Percentiles rank a stretch among this genome's conserved stretches.
These are phyloP conservation scores for Oplegnathus fasciatus DNA, from an alignment of 2,113 vertebrate species.

Conservation along the genomic window DNA sequence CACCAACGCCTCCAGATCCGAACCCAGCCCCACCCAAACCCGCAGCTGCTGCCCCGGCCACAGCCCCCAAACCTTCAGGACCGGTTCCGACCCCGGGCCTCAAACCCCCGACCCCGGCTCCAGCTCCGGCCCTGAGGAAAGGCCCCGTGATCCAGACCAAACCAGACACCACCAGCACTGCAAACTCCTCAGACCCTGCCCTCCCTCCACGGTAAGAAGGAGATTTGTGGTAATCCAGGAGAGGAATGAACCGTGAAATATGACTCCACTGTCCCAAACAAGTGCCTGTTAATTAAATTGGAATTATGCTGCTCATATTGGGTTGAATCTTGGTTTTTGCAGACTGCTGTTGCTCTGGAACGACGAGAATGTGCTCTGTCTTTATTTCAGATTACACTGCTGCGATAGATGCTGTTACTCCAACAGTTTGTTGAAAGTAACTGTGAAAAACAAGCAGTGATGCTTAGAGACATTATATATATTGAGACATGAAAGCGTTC, in stretches of 20 bases:
- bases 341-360: background rate
- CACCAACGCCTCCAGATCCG: conserved; percentile 7
- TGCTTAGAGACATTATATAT: too few species aligned
- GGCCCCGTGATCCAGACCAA: conserved; percentile 28
- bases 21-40: conserved; percentile 59
- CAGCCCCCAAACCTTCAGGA: conserved; percentile 29
- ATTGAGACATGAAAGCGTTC: too few species aligned
- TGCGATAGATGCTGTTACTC: background rate
- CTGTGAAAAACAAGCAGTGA: too few species aligned
- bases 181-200: conserved; percentile 55
- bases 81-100: background rate
- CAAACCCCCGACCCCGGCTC: conserved; percentile 29
- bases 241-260: background rate
- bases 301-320: background rate
- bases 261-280: background rate
- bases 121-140: conserved; percentile 56
- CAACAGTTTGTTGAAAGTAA: too few species aligned
- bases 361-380: background rate
- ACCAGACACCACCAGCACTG: conserved; percentile 5
- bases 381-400: background rate
- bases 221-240: background rate
- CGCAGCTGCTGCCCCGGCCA: conserved; percentile 80
- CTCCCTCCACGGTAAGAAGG: conserved; percentile 71
- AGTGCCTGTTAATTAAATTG: background rate
- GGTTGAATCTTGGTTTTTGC: background rate